Percentiles rank a stretch among this genome's conserved stretches.
These are phyloP conservation scores for Nomada fucata DNA, from an alignment of 2,888 invertebrate genomes.

Conservation along the genomic window DNA sequence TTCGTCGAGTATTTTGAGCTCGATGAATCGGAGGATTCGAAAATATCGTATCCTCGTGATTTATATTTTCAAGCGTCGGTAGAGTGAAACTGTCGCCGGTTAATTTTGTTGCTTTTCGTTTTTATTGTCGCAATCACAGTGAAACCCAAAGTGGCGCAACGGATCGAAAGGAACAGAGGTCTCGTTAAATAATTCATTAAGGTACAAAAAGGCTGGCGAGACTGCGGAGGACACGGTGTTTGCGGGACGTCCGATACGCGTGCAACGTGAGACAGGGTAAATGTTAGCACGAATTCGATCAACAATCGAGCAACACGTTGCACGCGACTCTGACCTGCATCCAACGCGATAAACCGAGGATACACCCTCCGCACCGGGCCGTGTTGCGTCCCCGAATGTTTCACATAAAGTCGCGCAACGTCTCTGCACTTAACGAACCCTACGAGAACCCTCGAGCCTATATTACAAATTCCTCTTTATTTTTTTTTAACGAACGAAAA, in stretches of 20 bases:
- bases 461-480: neutral
- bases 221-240: constrained; percentile 6
- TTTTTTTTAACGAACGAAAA: constrained; percentile 23
- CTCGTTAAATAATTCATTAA: constrained; percentile 25
- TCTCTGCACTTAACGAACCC: neutral
- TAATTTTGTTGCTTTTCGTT: neutral
- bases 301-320: constrained; percentile 49
- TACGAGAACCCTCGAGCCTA: neutral
- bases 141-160: neutral
- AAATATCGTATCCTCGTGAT: too few relatives aligned
- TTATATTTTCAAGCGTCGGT: too few relatives aligned
- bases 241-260: constrained; percentile 29
- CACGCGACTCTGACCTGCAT: constrained; percentile 34
- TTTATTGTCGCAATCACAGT: neutral
- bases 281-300: constrained; percentile 37
- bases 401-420: neutral
- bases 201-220: constrained; percentile 13
- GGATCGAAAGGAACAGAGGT: neutral
- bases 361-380: neutral
- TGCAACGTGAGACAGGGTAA: constrained; percentile 18
- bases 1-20: constrained; percentile 3
- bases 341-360: constrained; percentile 33
- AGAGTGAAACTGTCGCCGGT: too few relatives aligned
- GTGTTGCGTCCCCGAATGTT: neutral
- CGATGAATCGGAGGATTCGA: neutral